A percentile compares a stretch with the other conserved stretches of the same genome.
phyloP scores from a whole-genome alignment of 2,113 vertebrate species.

The Charina bottae region DNA sequence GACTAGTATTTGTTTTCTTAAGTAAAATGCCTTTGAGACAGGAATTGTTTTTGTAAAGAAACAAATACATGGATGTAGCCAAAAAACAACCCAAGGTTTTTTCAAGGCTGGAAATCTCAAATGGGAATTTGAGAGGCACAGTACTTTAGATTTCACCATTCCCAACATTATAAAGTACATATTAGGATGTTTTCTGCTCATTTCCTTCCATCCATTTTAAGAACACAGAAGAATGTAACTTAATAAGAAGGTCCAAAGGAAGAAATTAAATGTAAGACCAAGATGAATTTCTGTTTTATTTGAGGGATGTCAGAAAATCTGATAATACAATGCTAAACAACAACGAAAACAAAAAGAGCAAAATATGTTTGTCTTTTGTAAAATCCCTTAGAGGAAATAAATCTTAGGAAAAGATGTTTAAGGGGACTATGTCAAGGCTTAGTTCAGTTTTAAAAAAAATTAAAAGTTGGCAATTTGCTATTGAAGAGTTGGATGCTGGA shows the following conservation, averaged over 20 bases:
- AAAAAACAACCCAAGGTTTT: not conserved
- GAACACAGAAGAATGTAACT: not conserved
- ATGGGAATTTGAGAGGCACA: not conserved
- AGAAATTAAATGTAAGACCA: constrained; percentile 36
- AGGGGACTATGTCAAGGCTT: constrained; percentile 66
- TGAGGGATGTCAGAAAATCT: constrained; percentile 57
- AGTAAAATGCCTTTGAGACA: not conserved
- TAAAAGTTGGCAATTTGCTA: constrained; percentile 61
- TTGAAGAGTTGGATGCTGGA: constrained; percentile 63
- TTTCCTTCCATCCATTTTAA: not conserved
- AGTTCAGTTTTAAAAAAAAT: constrained; percentile 64
- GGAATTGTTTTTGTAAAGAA: not conserved
- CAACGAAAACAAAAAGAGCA: constrained; percentile 44
- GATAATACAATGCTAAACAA: constrained; percentile 45
- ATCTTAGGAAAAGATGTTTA: constrained; percentile 61
- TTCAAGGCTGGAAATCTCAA: not conserved
- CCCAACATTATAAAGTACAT: not conserved
- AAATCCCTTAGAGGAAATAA: constrained; percentile 63
- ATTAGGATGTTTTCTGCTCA: constrained; percentile 2
- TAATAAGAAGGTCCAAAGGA: not conserved
- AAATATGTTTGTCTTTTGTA: constrained; percentile 66
- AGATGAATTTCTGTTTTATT: constrained; percentile 65
- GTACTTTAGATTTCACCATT: not conserved
- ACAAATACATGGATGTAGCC: not conserved
- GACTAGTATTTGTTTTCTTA: not conserved